Base-by-base conservation (phyloP, 2,113 vertebrate species). In the Tachycineta bicolor region DNA sequence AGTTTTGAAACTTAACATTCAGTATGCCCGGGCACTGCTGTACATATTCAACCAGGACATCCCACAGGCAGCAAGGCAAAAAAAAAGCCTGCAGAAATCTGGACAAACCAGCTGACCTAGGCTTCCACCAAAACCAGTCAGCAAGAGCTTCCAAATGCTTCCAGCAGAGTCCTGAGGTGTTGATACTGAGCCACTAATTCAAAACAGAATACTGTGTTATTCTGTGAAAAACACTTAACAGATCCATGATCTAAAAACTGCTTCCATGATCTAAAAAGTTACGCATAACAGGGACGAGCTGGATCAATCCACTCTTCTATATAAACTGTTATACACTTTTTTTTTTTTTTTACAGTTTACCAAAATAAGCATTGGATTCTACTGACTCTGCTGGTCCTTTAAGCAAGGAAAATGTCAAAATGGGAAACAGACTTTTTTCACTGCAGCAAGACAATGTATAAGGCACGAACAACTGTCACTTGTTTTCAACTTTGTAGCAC, bases 271-370 rank as follows among this genome's bases (percentile, higher is more conserved):
- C 31, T 47, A 58, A 79, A 34, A 39, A 29, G 28, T 39, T 33
- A 37, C 12, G 21, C 9, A 4, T 65, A 62, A 49, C 2, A 24
- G 13, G 14, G 37, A 67, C 0, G 0, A 88, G 19, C 7, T 9
- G 3, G 21, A 53, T 43, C n/a, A 82, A 70, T 17, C 47, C 5
- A 33, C 9, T 41, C 31, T 74, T 83, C 12, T 19, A 71, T 74
- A 70, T 33, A 41, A 71, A 12, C 9, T 52, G 49, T n/a, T 60
- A 77, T 0, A 31, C 12, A 8, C 15, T 11, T 20, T 60, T 34
- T 9, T 22, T n/a, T n/a, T 73, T 80, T 89, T 89, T 65, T 28
- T 53, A 60, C 26, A 31, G 17, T 41, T 34, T 50, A 46, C 19
- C 29, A 39, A 39, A 90, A 12, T 19, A 71, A 46, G 9, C 37